These are phyloP conservation scores for Lagria hirta DNA, from an alignment of 2,888 invertebrate species.

Conservation along the genomic window DNA sequence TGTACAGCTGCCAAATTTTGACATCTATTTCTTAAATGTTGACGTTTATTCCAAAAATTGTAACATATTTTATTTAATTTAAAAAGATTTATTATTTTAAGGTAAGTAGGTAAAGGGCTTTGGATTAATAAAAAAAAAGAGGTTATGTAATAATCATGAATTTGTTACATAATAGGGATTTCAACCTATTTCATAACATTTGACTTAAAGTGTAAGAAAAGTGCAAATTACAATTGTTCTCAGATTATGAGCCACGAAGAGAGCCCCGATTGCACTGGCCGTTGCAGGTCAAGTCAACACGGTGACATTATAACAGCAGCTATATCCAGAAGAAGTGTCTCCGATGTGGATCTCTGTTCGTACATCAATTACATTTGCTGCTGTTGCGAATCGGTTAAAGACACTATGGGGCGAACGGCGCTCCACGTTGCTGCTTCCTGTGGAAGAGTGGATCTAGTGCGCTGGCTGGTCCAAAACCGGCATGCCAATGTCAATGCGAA, in stretches of 20 bases:
- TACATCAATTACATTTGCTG: conserved; percentile 52
- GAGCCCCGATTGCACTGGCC: conserved; percentile 59
- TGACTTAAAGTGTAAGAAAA: too few relatives aligned
- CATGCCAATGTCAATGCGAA: conserved; percentile 64
- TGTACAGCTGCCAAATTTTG: too few relatives aligned
- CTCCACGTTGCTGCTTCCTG: conserved; percentile 79
- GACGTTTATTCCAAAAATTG: too few relatives aligned
- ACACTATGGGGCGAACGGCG: conserved; percentile 68
- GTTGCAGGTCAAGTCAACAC: conserved; percentile 61
- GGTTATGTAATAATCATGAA: too few relatives aligned
- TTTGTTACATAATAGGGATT: too few relatives aligned
- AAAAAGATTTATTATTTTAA: too few relatives aligned
- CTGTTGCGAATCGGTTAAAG: conserved; percentile 53
- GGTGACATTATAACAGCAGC: conserved; percentile 65
- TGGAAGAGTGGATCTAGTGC: conserved; percentile 66
- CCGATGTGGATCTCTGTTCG: conserved; percentile 59
- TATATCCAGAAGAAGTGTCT: conserved; percentile 64
- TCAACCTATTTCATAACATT: too few relatives aligned
- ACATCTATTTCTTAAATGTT: too few relatives aligned
- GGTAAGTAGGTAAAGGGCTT: too few relatives aligned
- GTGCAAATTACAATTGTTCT: too few relatives aligned
- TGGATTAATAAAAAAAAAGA: too few relatives aligned
- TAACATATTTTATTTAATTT: too few relatives aligned
- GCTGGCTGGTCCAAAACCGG: conserved; percentile 70
- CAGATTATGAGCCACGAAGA: conserved; percentile 17